A percentile compares a stretch with the other conserved stretches of the same genome.
phyloP scores from a whole-genome alignment of 1,140 invertebrate genomes.

The Sipha flava region DNA sequence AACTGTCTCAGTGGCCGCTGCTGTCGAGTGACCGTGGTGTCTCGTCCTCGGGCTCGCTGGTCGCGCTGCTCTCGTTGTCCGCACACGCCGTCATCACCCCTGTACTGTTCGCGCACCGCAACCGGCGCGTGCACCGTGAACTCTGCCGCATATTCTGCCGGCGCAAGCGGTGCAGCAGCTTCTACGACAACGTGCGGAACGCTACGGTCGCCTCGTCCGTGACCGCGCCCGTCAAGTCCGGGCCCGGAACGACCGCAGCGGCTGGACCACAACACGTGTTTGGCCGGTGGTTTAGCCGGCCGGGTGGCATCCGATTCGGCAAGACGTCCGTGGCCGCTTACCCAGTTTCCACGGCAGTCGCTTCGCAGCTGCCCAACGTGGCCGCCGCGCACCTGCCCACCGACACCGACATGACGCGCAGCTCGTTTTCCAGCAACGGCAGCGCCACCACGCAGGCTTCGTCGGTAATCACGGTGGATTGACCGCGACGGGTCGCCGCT shows the following conservation, averaged over 20 bases:
- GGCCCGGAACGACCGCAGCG: conserved; percentile 19
- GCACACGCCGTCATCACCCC: conserved; percentile 62
- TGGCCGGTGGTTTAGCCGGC: conserved; percentile 36
- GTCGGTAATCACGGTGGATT: conserved; percentile 43
- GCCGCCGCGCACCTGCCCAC: conserved; percentile 41
- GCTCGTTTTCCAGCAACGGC: conserved; percentile 49
- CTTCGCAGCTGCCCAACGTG: not conserved
- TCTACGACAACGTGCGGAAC: conserved; percentile 39
- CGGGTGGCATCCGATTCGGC: not conserved
- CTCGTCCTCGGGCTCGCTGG: conserved; percentile 43
- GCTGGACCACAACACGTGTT: conserved; percentile 32
- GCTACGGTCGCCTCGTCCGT: not conserved
- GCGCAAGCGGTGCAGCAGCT: conserved; percentile 41
- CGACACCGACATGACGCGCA: conserved; percentile 47
- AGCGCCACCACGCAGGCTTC: conserved; percentile 46
- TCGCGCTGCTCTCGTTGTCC: conserved; percentile 57
- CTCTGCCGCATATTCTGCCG: conserved; percentile 53
- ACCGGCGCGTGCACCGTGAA: conserved; percentile 63
- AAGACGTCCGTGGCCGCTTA: not conserved
- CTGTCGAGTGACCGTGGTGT: conserved; percentile 41
- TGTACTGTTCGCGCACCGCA: conserved; percentile 68
- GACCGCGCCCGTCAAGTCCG: not conserved
- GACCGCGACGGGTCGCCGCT: not conserved
- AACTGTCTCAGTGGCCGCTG: conserved; percentile 45
- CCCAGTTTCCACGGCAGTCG: not conserved